Evolutionary conservation across 2,888 invertebrate genomes (phyloP), one percentile per base, ranked within the genome.

Genomic region (Linyphia triangularis): DNA sequence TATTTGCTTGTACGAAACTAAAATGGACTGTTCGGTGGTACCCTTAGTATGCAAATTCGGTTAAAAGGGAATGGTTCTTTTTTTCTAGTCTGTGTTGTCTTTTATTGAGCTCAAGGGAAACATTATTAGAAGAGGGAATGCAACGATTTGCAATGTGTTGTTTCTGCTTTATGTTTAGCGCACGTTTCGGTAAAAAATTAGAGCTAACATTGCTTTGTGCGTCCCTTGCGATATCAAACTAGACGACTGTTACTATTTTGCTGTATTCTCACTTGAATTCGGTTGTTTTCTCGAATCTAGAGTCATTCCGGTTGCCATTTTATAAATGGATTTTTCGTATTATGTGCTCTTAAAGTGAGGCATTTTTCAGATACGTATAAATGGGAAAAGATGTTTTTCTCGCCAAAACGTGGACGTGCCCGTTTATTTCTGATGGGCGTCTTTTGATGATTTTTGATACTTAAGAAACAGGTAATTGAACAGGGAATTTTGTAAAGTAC

Each of bases 151-250:
- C 7, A 40, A 40, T n/a, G 24, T 59, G 37, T 16, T 33, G 13
- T 13, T 3, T 40, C 40, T 77, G 33, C 37, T 63, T 77, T 77
- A 33, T 61, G 75, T 77, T 63, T 40, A 6, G n/a, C 22, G 63
- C 77, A 77, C 61, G 77, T 77, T n/a, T 24, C 1, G 7, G 61
- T 77, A 26, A 61, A 77, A 77, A 40, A 77, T n/a, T 40, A 77
- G 16, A 7, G 37, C 4, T 26, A 2, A 7, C 7, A 33, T 59
- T 2, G 30, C 37, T 61, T 75, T 75, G n/a, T 22, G 5, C n/a
- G 26, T 37, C 37, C 24, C 40, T 9, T 7, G 13, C 7, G 63
- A 28, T 24, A 9, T 16, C 4, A 10, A 24, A 59, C 2, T 24
- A 33, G 22, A 33, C 33, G 28, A 26, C 57, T 57, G 57, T 59